Conservation (phyloP, 2,797 vertebrate genomes). For the Echeneis naucrates region DNA sequence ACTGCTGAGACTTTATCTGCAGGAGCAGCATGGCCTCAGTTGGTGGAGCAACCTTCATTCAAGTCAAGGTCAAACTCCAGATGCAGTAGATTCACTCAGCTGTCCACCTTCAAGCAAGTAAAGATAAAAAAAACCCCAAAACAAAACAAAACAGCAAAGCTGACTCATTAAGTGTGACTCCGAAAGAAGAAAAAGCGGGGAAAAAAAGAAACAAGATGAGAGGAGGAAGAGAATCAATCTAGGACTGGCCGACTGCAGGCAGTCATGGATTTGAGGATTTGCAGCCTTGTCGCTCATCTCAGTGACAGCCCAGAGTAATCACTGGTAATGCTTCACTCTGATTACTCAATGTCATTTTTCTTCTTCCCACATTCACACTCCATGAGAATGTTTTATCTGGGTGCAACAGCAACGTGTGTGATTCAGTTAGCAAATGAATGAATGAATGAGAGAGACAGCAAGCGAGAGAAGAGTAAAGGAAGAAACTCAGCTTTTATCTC, state of each 20-base stretch:
- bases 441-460: constrained; percentile 46
- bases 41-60: constrained; percentile 48
- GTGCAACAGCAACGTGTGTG: constrained; percentile 50
- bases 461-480: constrained; percentile 19
- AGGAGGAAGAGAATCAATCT: constrained; percentile 56
- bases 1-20: constrained; percentile 41
- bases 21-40: constrained; percentile 32
- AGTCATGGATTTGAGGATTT: constrained; percentile 49
- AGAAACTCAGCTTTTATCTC: constrained; percentile 39
- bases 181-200: constrained; percentile 25
- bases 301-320: constrained; percentile 78
- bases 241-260: constrained; percentile 43
- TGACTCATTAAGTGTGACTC: constrained; percentile 47
- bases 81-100: constrained; percentile 52
- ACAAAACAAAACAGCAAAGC: constrained; percentile 20
- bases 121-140: constrained; percentile 19
- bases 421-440: constrained; percentile 33
- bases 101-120: constrained; percentile 38
- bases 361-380: constrained; percentile 82
- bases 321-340: constrained; percentile 75
- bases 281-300: constrained; percentile 69
- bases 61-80: constrained; percentile 62
- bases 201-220: constrained; percentile 36
- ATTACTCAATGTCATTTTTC: constrained; percentile 82
- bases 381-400: constrained; percentile 75